A percentile compares a stretch with the other conserved stretches of the same genome.
phyloP scores from a whole-genome alignment of 2,113 vertebrate species.

The Tursiops truncatus region DNA sequence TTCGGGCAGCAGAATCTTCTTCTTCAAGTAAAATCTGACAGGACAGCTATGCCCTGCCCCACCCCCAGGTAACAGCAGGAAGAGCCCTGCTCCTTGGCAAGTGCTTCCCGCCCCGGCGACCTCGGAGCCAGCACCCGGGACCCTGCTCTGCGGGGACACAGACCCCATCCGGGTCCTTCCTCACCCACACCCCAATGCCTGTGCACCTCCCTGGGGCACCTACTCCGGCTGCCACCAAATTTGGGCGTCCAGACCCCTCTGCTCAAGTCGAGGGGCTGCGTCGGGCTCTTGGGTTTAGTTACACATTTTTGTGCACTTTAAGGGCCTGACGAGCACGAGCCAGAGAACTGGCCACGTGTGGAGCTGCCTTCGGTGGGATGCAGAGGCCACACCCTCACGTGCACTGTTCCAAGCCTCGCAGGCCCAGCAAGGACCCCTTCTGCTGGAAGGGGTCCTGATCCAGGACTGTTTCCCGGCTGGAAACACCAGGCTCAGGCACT shows the following conservation, averaged over 20 bases:
- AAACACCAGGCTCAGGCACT: neutral
- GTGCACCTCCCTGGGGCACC: no score
- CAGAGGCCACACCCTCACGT: neutral
- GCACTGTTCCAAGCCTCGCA: neutral
- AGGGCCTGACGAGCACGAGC: fast-evolving
- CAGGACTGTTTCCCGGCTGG: neutral
- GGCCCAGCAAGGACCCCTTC: fast-evolving
- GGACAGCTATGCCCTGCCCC: fast-evolving
- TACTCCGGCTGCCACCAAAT: fast-evolving
- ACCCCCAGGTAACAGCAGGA: fast-evolving
- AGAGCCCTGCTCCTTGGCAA: neutral
- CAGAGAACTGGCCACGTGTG: fast-evolving
- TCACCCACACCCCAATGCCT: fast-evolving
- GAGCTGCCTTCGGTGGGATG: fast-evolving
- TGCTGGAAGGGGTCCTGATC: no score
- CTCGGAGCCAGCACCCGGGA: fast-evolving
- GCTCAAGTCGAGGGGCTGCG: neutral
- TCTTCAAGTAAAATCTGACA: neutral
- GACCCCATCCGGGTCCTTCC: fast-evolving
- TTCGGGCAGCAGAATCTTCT: neutral
- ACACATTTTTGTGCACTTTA: fast-evolving
- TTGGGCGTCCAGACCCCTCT: neutral
- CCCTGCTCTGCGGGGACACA: neutral
- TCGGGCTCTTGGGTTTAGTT: fast-evolving
- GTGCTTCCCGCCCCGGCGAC: fast-evolving